Evolutionary conservation across 2,888 invertebrate species (phyloP).

Genomic region (Pachycephus smyrnensis): DNA sequence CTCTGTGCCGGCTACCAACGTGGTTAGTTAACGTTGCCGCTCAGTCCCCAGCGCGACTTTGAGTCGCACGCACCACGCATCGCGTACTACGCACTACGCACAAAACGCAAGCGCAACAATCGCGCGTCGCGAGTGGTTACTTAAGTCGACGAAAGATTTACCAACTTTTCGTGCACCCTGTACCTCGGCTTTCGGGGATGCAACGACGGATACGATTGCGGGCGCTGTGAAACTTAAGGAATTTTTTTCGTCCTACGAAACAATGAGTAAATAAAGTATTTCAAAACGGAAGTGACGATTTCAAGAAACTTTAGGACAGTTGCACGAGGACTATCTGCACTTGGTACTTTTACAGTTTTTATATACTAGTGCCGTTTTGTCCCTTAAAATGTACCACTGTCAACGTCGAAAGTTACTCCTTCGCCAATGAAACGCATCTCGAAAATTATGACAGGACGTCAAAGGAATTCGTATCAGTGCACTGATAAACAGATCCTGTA

Average conservation of each 20-base stretch:
- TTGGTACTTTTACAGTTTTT: not conserved
- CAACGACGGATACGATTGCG: not conserved
- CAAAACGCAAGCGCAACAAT: slow-evolving; percentile 33
- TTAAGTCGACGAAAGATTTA: not conserved
- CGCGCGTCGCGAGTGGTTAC: slow-evolving; percentile 9
- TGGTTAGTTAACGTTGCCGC: slow-evolving; percentile 32
- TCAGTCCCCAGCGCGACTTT: slow-evolving; percentile 59
- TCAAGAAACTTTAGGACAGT: not conserved
- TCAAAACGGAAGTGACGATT: not conserved
- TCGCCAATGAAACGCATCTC: not conserved
- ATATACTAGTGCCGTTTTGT: not conserved
- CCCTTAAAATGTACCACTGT: not conserved
- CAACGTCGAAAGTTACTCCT: not conserved
- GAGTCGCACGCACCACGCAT: slow-evolving; percentile 40
- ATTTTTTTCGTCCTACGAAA: not conserved
- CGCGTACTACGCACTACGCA: slow-evolving; percentile 34
- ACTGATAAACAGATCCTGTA: not conserved
- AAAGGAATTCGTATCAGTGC: not conserved
- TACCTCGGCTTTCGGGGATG: not conserved
- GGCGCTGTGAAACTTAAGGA: not conserved
- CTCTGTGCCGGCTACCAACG: slow-evolving; percentile 34
- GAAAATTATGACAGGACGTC: not conserved
- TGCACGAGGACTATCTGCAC: not conserved
- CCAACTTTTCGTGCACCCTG: not conserved
- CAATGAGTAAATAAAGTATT: not conserved